Base-by-base conservation (phyloP, 2,888 invertebrate genomes). In the Coelinius sp. region DNA sequence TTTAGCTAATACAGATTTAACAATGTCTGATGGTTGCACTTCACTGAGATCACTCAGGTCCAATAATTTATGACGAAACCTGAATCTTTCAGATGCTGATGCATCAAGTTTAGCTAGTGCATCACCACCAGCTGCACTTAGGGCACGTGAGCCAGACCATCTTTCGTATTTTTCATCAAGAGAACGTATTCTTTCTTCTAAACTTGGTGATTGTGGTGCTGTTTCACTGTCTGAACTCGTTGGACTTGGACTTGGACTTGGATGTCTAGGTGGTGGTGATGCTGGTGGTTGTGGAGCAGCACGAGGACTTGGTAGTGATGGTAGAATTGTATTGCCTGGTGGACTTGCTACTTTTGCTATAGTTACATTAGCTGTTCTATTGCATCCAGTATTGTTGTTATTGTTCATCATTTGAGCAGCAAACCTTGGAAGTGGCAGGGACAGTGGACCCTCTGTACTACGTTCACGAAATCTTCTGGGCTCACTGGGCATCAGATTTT, bases 121-220 rank as follows among this genome's bases (percentile, higher is more conserved):
- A 75, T 90, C 90, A 35, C 90, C 88, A 12, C 89, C 90, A 0
- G 90, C 88, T 6, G 92, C 91, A 79, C 92, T 90, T 52, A 91
- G 82, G 35, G 91, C 90, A 77, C 92, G 89, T 65, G 92, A 91
- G 53, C 93, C 93, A 46, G 94, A 94, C 96, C 96, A 96, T 81
- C 94, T 94, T 84, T 96, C 96, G 85, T 97, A 96, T 86, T 95
- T 96, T 87, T 97, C 97, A 88, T 98, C 97, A 71, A 98, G 90
- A 67, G 94, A 95, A 77, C 95, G 93, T 81, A 99, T 95, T 77
- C 97, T 91, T 87, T 98, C 97, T 84, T 98, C 97, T 78, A 98
- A 90, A 24, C 94, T 93, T 6, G 90, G 89, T 35, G 89, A 88
- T 62, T 90, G 90, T 2, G 95, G 94, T 1, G 91, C 92, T 17